Conservation (phyloP, 1,140 invertebrate species). For the Asbolus verrucosus region DNA sequence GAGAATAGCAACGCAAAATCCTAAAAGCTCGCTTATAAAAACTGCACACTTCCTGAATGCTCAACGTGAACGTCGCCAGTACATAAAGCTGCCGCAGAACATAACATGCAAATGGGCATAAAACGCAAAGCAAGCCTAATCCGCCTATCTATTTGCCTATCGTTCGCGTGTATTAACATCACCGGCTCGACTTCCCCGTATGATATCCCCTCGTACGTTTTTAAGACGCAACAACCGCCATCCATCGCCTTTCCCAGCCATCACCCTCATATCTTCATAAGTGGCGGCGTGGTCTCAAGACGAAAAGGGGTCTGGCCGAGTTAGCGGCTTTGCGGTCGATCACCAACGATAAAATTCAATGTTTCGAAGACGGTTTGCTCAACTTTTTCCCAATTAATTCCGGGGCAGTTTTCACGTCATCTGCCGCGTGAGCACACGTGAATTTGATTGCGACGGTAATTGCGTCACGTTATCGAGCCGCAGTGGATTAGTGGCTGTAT, state of each 20-base stretch:
- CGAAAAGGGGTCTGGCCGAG: conserved; percentile 2
- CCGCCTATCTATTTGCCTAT: conserved; percentile 17
- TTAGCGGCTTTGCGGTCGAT: conserved; percentile 7
- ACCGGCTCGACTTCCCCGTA: background rate
- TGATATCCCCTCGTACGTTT: conserved; percentile 2
- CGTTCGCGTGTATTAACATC: conserved; percentile 22
- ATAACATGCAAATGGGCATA: conserved; percentile 40
- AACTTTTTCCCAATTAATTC: too few relatives aligned
- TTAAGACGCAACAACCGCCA: background rate
- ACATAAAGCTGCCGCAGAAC: conserved; percentile 16
- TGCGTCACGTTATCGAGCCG: background rate
- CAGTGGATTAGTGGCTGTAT: background rate
- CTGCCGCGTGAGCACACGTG: background rate
- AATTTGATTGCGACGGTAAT: conserved; percentile 1
- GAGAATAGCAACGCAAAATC: too few relatives aligned
- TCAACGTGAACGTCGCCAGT: background rate
- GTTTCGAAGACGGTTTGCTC: background rate
- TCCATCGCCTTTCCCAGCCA: background rate
- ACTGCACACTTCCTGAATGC: background rate
- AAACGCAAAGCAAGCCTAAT: conserved; percentile 40
- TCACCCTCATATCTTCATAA: conserved; percentile 7
- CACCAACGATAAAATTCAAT: conserved; percentile 20
- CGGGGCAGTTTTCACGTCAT: too few relatives aligned
- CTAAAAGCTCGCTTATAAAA: background rate
- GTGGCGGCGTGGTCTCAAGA: background rate